phyloP scores from a whole-genome alignment of 2,113 vertebrate species.

The Pantherophis guttatus region DNA sequence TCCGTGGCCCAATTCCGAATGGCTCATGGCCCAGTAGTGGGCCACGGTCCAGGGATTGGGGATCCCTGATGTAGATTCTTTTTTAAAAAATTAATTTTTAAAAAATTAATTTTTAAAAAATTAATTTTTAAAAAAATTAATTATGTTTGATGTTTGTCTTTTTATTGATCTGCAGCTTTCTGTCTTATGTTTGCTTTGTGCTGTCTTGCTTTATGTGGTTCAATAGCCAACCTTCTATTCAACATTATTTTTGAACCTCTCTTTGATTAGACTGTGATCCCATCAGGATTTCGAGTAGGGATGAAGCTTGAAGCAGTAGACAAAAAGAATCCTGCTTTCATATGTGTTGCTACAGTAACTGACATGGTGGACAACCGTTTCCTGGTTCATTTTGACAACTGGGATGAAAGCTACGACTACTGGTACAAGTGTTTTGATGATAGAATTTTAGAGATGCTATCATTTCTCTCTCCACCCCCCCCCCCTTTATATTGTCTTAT shows the following conservation, averaged over 20 bases:
- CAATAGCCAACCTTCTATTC: not conserved
- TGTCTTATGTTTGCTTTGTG: slow-evolving; percentile 26
- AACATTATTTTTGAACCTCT: slow-evolving; percentile 1
- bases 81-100: not conserved
- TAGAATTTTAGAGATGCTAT: not conserved
- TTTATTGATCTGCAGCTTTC: slow-evolving; percentile 59
- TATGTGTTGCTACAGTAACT: slow-evolving; percentile 85
- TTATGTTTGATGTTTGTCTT: slow-evolving; percentile 6
- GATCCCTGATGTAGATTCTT: not conserved
- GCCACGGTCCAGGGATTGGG: not conserved
- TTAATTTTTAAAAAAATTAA: not conserved
- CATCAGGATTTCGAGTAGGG: slow-evolving; percentile 82
- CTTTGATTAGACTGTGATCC: slow-evolving; percentile 79
- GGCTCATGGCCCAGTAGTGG: no score
- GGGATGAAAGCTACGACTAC: slow-evolving; percentile 87
- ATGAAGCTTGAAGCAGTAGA: slow-evolving; percentile 87
- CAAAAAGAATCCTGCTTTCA: slow-evolving; percentile 84
- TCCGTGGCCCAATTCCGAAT: not conserved
- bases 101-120: not conserved
- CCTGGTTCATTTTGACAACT: slow-evolving; percentile 88
- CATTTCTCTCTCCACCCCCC: no score
- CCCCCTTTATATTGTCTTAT: not conserved
- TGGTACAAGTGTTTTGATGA: slow-evolving; percentile 70
- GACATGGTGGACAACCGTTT: slow-evolving; percentile 89
- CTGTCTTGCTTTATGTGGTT: not conserved